These are phyloP conservation scores for Sycobia sp. DNA, from an alignment of 1,140 invertebrate genomes.

Conservation along the genomic window DNA sequence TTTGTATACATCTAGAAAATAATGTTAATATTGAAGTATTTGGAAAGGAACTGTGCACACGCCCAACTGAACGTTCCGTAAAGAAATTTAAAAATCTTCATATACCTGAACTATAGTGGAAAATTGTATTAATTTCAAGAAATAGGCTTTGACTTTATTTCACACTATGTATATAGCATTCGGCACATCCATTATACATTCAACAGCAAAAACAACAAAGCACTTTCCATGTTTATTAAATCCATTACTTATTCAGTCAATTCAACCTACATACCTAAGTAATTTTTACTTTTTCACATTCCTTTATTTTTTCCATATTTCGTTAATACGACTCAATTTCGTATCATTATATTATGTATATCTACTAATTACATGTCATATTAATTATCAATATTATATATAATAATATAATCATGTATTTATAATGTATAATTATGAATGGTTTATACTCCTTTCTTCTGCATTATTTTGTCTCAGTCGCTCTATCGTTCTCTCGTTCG, in stretches of 20 bases:
- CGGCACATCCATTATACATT: constrained; percentile 40
- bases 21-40: constrained; percentile 68
- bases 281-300: constrained; percentile 35
- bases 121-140: constrained; percentile 32
- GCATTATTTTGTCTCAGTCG: constrained; percentile 32
- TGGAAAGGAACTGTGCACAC: constrained; percentile 71
- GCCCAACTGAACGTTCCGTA: constrained; percentile 71
- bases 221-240: constrained; percentile 22
- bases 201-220: constrained; percentile 42
- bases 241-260: constrained; percentile 9
- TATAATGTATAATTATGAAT: constrained; percentile 45
- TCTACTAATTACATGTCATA: constrained; percentile 50
- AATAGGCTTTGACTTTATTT: constrained; percentile 46
- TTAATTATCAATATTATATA: constrained; percentile 46
- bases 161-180: constrained; percentile 42
- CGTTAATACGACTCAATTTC: constrained; percentile 38
- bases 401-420: constrained; percentile 44
- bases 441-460: constrained; percentile 38
- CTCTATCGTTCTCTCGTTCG: constrained; percentile 26
- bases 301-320: constrained; percentile 39
- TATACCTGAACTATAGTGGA: constrained; percentile 41
- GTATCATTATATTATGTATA: constrained; percentile 42
- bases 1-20: constrained; percentile 65
- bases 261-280: constrained; percentile 31
- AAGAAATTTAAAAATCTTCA: constrained; percentile 72